phyloP scores from a whole-genome alignment of 1,140 invertebrate genomes.

The Hyles euphorbiae region DNA sequence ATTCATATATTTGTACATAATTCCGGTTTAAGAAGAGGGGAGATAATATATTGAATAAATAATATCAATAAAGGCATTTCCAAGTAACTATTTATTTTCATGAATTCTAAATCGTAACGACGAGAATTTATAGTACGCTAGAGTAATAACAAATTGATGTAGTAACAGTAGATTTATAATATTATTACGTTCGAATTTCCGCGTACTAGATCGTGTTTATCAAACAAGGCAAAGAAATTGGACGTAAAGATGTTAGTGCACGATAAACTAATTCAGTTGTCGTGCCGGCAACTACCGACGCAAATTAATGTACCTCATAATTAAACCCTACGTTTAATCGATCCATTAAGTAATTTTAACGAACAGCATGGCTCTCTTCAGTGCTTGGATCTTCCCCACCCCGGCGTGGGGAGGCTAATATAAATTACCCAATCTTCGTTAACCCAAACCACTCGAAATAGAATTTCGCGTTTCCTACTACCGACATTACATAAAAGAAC shows the following conservation, averaged over 20 bases:
- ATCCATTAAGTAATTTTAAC: constrained; percentile 66
- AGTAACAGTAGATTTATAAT: too few relatives aligned
- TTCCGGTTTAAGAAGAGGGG: too few relatives aligned
- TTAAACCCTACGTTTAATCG: constrained; percentile 54
- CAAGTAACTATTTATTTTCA: too few relatives aligned
- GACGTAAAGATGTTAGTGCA: constrained; percentile 6
- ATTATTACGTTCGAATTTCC: not conserved
- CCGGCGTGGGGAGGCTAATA: constrained; percentile 55
- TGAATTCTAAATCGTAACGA: too few relatives aligned
- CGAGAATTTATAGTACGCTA: too few relatives aligned
- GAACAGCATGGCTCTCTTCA: constrained; percentile 51
- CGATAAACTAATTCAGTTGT: constrained; percentile 12
- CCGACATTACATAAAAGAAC: constrained; percentile 59
- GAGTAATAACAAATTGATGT: too few relatives aligned
- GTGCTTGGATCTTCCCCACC: constrained; percentile 48
- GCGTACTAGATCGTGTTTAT: not conserved
- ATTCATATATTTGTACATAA: too few relatives aligned
- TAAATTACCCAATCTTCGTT: constrained; percentile 73
- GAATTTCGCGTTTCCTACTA: constrained; percentile 58
- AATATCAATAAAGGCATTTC: too few relatives aligned
- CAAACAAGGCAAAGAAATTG: not conserved
- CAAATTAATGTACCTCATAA: constrained; percentile 42
- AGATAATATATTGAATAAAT: too few relatives aligned
- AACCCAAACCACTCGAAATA: constrained; percentile 67
- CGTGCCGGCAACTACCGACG: constrained; percentile 19